Evolutionary conservation across 2,113 vertebrate species (phyloP), one percentile per base, ranked within the genome.

Genomic region (Sinocyclocheilus anophthalmus): DNA sequence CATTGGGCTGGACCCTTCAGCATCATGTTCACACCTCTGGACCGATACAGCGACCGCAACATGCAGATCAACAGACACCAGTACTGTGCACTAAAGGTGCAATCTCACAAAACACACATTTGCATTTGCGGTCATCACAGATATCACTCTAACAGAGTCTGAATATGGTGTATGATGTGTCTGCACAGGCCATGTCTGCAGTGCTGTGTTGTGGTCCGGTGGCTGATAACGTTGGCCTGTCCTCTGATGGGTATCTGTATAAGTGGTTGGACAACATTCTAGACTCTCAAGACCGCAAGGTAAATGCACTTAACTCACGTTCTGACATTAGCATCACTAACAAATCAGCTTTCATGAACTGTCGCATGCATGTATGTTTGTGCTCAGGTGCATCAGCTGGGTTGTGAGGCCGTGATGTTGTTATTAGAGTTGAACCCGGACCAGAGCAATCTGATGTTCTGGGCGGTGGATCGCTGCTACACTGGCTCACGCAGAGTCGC

Each of bases 211-310:
- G 98, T 90, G 98, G 98, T 80, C 98, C 98, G 72, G 98, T 99
- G 87, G 97, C 98, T 88, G 98, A 99, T 93, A 99, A 99, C 0
- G 98, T 99, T 0, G 98, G 98, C 59, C 96, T 99, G 24, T 99
- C 98, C 61, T 97, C 98, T 76, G 98, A 99, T 91, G 98, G 98
- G 85, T 99, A 99, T 94, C 96, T 99, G 84, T 99, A 99, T 95
- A 99, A 99, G 92, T 99, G 98, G 98, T 91, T 99, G 87, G 97
- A 99, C 95, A 99, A 99, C 94, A 99, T 99, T 93, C 94, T 99
- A 95, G 98, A 99, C 93, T 99, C 98, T 82, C 96, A 98, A 93
- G 98, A 99, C 94, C 97, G 97, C 92, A 99, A 99, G 97, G 98
- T 98, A 92, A 94, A 5, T 22, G 1, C 42, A 77, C n/a, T 33